Evolutionary conservation across 2,113 vertebrate genomes (phyloP), one percentile per base, ranked within the genome.

Genomic region (Pyrgilauda ruficollis): DNA sequence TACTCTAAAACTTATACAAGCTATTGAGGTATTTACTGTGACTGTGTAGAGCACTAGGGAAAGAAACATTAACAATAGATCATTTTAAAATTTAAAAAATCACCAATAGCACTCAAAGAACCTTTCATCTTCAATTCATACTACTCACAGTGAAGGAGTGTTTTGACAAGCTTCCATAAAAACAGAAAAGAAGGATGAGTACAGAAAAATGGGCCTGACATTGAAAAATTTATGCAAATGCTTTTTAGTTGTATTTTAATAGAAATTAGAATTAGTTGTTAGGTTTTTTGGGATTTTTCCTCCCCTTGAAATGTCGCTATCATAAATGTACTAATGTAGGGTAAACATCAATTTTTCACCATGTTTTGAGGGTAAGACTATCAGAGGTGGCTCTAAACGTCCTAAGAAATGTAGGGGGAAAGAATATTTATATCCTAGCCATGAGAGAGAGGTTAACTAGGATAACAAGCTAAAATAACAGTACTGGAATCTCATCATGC

Each of bases 401-500:
- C 26, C 28, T 69, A 55, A 66, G 13, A 43, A 50, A 41, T 37
- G 1, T 13, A 49, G 4, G 10, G 11, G 17, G 6, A 28, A 37
- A 64, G n/a, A 23, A 58, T 7, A 39, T 56, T 90, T 89, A 86
- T 66, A 24, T 49, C 31, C 14, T 70, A 80, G 50, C 4, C 7
- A 13, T 18, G 8, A 61, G 10, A 78, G 75, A 64, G 31, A 55
- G 2, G 6, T 58, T 73, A 35, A 17, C 49, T 69, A 58, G 46
- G 15, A 43, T 10, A 80, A 26, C 46, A 80, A 86, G 13, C 33
- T 50, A 76, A 88, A 92, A 74, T 53, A 62, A 23, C 28, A 63
- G 33, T 15, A 31, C 11, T 77, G 50, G 44, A 83, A 80, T 12
- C 39, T 53, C 70, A 53, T n/a, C 0, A 0, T 53, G 13, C 30